These are phyloP conservation scores for Hypselothyrea guttata DNA, from an alignment of 2,888 invertebrate genomes.

Conservation along the genomic window DNA sequence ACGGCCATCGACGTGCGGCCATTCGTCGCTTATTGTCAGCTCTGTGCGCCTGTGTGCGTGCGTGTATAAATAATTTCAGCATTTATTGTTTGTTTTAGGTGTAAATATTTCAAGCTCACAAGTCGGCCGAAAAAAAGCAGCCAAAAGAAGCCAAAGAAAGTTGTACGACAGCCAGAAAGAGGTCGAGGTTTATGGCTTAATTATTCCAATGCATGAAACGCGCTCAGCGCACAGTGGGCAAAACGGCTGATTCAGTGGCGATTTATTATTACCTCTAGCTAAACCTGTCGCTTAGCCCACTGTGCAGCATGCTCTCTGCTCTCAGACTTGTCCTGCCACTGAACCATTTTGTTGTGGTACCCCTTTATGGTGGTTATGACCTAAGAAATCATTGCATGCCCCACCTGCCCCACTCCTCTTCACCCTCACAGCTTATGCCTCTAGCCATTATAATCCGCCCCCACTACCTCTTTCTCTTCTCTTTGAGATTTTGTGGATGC, in stretches of 20 bases:
- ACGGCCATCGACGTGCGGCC: constrained; percentile 52
- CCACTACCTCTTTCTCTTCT: constrained; percentile 2
- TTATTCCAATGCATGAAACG: constrained; percentile 75
- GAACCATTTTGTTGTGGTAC: constrained; percentile 23
- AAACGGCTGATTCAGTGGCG: no score
- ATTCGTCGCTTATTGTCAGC: constrained; percentile 47
- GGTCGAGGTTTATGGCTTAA: constrained; percentile 79
- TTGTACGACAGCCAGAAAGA: constrained; percentile 54
- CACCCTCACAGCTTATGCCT: background rate
- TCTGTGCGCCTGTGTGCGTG: constrained; percentile 61
- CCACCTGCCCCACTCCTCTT: constrained; percentile 24
- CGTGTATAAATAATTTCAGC: constrained; percentile 71
- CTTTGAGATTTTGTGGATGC: constrained; percentile 21
- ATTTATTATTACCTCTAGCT: no score
- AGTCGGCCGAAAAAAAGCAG: constrained; percentile 42
- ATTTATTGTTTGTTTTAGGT: constrained; percentile 75
- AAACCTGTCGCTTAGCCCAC: no score
- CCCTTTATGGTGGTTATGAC: constrained; percentile 54
- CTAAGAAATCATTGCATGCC: constrained; percentile 47
- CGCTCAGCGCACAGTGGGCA: no score
- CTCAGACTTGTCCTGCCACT: constrained; percentile 5
- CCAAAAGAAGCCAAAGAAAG: constrained; percentile 33
- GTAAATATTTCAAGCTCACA: constrained; percentile 78
- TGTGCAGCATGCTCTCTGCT: no score
- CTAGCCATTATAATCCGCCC: constrained; percentile 11